phyloP scores from a whole-genome alignment of 2,888 invertebrate genomes.

The Meiosimyza platycephala region DNA sequence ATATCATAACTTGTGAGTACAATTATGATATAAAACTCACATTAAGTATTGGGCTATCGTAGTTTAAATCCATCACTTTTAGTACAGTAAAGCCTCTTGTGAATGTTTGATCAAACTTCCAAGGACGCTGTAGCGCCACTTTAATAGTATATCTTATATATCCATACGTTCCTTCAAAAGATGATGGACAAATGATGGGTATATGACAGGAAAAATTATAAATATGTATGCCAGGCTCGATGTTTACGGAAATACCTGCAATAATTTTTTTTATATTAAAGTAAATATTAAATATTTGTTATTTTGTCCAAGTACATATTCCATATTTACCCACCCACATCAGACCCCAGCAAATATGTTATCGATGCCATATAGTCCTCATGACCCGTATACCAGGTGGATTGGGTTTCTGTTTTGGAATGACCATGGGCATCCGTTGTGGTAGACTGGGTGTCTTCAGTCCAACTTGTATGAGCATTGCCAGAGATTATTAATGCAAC shows the following conservation, averaged over 20 bases:
- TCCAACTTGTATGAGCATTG: slow-evolving; percentile 41
- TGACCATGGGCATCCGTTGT: background rate
- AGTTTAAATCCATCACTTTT: slow-evolving; percentile 78
- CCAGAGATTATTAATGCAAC: slow-evolving; percentile 43
- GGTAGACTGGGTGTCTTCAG: background rate
- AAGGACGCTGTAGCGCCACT: slow-evolving; percentile 82
- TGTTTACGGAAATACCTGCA: slow-evolving; percentile 49
- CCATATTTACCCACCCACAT: slow-evolving; percentile 58
- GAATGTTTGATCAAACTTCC: slow-evolving; percentile 78
- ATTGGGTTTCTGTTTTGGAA: background rate
- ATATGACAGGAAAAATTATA: slow-evolving; percentile 69
- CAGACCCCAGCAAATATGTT: slow-evolving; percentile 67
- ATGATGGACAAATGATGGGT: slow-evolving; percentile 69
- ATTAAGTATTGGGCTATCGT: slow-evolving; percentile 45
- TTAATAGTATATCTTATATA: slow-evolving; percentile 71
- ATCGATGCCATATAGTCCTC: slow-evolving; percentile 67
- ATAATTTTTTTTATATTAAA: background rate
- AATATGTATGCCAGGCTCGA: slow-evolving; percentile 68
- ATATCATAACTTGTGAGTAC: background rate
- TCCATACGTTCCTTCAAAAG: slow-evolving; percentile 69
- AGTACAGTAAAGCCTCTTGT: slow-evolving; percentile 83
- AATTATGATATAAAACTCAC: slow-evolving; percentile 42
- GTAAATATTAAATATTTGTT: background rate
- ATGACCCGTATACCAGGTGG: slow-evolving; percentile 45
- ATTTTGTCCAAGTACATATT: background rate